Conservation (phyloP, 2,113 vertebrate species). For the Vicugna pacos region DNA sequence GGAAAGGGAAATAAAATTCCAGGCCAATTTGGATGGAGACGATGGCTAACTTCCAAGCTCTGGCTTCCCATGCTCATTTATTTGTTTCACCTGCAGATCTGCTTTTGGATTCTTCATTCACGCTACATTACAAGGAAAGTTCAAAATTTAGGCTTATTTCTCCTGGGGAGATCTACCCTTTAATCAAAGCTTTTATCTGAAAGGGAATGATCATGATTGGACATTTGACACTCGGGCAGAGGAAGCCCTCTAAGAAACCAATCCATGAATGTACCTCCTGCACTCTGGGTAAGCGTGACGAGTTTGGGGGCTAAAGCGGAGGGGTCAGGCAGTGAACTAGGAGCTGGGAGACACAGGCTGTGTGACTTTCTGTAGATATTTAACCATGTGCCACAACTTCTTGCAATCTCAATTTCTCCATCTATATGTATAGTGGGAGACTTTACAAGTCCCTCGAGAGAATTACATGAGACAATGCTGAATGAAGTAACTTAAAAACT, state of each 20-base stretch:
- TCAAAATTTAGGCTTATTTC: not conserved
- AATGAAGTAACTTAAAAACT: constrained; percentile 2
- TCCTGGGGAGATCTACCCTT: not conserved
- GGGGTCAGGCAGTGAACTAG: not conserved
- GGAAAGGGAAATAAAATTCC: not conserved
- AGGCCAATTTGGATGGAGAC: not conserved
- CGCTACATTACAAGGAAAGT: not conserved
- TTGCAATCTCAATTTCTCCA: not conserved
- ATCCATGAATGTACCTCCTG: not conserved
- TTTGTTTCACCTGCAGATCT: not conserved
- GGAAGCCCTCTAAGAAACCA: not conserved
- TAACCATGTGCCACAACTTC: not conserved
- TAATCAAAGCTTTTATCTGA: not conserved
- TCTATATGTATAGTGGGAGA: not conserved
- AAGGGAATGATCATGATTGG: not conserved
- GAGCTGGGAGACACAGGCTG: not conserved
- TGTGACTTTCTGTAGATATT: not conserved
- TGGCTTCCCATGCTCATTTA: not conserved
- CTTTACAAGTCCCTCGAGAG: not conserved
- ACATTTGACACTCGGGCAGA: not conserved
- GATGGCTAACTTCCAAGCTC: not conserved
- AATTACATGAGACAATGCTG: not conserved
- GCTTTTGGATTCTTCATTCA: not conserved
- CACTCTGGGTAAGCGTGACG: not conserved
- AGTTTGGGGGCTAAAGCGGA: not conserved